Conservation (phyloP, 2,888 invertebrate species). For the Argyresthia albistria region DNA sequence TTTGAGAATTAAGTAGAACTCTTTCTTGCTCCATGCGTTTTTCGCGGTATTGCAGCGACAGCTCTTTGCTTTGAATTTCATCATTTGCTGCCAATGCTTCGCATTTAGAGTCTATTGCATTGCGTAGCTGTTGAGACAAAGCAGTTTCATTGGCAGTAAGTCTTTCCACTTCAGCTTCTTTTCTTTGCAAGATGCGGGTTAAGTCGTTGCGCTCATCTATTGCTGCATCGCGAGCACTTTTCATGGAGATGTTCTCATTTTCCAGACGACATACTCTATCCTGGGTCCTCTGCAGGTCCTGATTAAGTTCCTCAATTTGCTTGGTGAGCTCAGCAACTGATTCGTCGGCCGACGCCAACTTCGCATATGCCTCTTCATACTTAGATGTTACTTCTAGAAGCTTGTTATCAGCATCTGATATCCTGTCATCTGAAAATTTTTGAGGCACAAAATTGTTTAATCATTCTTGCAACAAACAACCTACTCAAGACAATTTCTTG, state of each 20-base stretch:
- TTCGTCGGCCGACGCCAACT: conserved; percentile 74
- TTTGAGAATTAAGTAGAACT: conserved; percentile 81
- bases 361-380: conserved; percentile 75
- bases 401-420: conserved; percentile 65
- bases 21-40: conserved; percentile 89
- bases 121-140: conserved; percentile 81
- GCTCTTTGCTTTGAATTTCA: conserved; percentile 86
- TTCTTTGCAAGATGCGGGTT: conserved; percentile 78
- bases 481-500: no score
- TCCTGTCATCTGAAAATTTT: conserved; percentile 66
- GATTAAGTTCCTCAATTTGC: conserved; percentile 74
- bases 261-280: conserved; percentile 76
- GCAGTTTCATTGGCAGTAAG: conserved; percentile 78
- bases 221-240: conserved; percentile 79
- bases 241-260: conserved; percentile 75
- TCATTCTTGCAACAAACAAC: no score
- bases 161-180: conserved; percentile 81
- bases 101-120: conserved; percentile 85
- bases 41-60: conserved; percentile 85
- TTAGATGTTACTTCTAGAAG: conserved; percentile 72
- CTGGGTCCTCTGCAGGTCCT: conserved; percentile 76
- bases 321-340: conserved; percentile 76
- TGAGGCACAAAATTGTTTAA: no score
- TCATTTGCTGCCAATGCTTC: conserved; percentile 85
- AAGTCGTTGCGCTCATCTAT: conserved; percentile 84